phyloP scores from a whole-genome alignment of 2,888 invertebrate genomes.

The Apodemia duryi region DNA sequence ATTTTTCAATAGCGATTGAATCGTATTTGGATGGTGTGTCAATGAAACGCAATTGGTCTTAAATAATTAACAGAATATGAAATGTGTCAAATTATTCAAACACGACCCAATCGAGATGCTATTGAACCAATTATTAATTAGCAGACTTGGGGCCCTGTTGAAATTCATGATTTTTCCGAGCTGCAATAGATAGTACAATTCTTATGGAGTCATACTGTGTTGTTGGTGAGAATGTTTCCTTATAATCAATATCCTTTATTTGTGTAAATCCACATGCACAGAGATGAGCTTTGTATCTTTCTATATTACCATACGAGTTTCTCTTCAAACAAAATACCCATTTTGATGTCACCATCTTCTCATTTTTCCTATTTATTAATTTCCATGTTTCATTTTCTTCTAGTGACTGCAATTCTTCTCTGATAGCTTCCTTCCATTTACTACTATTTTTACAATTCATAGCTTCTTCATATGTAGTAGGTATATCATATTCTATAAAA shows the following conservation, averaged over 20 bases:
- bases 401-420: constrained; percentile 9
- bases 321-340: constrained; percentile 31
- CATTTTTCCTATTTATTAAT: neutral
- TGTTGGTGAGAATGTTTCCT: constrained; percentile 31
- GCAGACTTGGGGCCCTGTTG: constrained; percentile 20
- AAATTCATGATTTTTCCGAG: constrained; percentile 25
- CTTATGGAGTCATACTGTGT: constrained; percentile 31
- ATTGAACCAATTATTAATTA: no score
- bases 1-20: neutral
- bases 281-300: constrained; percentile 27
- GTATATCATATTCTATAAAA: constrained; percentile 30
- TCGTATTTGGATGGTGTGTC: no score
- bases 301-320: constrained; percentile 22
- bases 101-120: no score
- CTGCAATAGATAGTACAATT: constrained; percentile 29
- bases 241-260: constrained; percentile 29
- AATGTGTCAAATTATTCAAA: no score
- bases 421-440: constrained; percentile 26
- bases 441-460: constrained; percentile 29
- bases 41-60: no score
- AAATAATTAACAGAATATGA: no score
- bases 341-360: constrained; percentile 18
- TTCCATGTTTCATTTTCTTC: constrained; percentile 15
- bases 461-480: constrained; percentile 32
- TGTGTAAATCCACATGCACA: constrained; percentile 29